phyloP scores from a whole-genome alignment of 2,797 vertebrate genomes.

The Epinephelus coioides region DNA sequence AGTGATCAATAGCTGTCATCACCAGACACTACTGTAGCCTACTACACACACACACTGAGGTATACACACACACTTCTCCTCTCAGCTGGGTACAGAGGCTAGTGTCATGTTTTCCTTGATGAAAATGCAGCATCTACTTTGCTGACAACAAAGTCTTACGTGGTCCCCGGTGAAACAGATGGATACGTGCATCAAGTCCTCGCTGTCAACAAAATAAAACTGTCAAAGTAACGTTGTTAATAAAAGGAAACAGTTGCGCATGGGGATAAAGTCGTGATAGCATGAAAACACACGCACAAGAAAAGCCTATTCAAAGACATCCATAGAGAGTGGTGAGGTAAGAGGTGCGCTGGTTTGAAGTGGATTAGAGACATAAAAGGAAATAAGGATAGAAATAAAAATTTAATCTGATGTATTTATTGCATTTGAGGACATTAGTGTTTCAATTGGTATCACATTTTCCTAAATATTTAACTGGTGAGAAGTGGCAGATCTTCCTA shows the following conservation, averaged over 20 bases:
- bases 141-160: conserved; percentile 44
- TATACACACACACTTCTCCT: conserved; percentile 5
- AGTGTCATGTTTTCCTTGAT: conserved; percentile 43
- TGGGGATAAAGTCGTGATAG: conserved; percentile 28
- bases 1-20: conserved; percentile 51
- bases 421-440: not conserved
- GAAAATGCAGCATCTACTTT: conserved; percentile 31
- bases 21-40: conserved; percentile 6
- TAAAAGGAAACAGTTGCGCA: conserved; percentile 39
- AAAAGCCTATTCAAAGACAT: conserved; percentile 18
- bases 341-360: conserved; percentile 7
- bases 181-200: conserved; percentile 34
- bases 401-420: not conserved
- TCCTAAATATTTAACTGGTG: not conserved
- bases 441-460: not conserved
- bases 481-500: too few species aligned
- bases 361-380: conserved; percentile 12
- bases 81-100: conserved; percentile 29
- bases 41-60: not conserved
- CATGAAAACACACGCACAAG: conserved; percentile 12
- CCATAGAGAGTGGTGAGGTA: conserved; percentile 11
- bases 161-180: conserved; percentile 47
- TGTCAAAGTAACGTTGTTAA: conserved; percentile 37
- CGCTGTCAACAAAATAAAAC: conserved; percentile 37
- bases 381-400: conserved; percentile 8